phyloP scores from a whole-genome alignment of 2,888 invertebrate species.

The Athalia circularis region DNA sequence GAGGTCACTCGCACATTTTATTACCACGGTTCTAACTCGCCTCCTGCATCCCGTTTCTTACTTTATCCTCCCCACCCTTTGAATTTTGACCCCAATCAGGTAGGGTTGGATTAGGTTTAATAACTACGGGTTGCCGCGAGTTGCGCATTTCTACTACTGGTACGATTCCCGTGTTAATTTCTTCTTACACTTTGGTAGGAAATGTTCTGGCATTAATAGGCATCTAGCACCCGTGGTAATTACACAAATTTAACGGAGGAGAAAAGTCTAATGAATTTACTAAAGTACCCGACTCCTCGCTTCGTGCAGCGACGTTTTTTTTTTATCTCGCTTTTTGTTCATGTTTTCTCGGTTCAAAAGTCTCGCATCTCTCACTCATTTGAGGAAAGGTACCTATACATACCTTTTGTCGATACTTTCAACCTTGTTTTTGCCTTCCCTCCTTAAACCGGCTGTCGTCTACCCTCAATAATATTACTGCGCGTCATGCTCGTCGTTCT shows the following conservation, averaged over 20 bases:
- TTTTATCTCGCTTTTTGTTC: constrained; percentile 4
- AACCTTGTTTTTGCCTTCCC: background rate
- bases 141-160: constrained; percentile 13
- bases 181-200: constrained; percentile 42
- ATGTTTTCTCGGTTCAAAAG: background rate
- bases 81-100: background rate
- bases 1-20: constrained; percentile 18
- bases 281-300: background rate
- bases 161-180: constrained; percentile 43
- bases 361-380: background rate
- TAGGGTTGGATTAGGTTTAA: constrained; percentile 40
- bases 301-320: constrained; percentile 5
- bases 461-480: background rate
- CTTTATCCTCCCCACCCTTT: background rate
- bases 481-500: background rate
- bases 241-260: constrained; percentile 42
- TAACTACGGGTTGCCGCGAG: constrained; percentile 35
- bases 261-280: constrained; percentile 40
- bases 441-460: background rate
- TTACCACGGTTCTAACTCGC: background rate
- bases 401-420: background rate
- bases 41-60: constrained; percentile 14
- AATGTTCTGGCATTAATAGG: constrained; percentile 43
- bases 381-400: background rate
- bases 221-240: constrained; percentile 39